These are phyloP conservation scores for Euleptes europaea DNA, from an alignment of 2,113 vertebrate species.

Conservation along the genomic window DNA sequence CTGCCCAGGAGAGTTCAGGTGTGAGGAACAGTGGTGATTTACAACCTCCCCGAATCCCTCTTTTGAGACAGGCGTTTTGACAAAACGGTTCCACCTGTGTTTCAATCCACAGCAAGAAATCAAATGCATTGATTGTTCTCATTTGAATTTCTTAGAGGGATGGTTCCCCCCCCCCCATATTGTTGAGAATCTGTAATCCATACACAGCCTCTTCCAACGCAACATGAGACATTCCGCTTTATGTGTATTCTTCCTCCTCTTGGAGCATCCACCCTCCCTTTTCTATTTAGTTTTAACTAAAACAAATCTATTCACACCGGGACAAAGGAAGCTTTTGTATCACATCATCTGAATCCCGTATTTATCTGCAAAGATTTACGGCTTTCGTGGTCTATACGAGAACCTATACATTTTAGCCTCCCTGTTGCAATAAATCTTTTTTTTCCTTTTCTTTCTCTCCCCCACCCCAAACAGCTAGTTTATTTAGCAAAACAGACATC, in stretches of 20 bases:
- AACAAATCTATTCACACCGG: conserved; percentile 65
- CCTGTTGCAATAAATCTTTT: conserved; percentile 46
- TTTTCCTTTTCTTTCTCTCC: conserved; percentile 9
- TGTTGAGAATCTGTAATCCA: conserved; percentile 37
- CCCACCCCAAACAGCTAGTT: conserved; percentile 37
- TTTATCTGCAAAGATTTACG: conserved; percentile 60
- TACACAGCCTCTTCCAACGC: conserved; percentile 18
- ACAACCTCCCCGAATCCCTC: conserved; percentile 30
- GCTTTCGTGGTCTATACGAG: conserved; percentile 54
- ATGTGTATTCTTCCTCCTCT: conserved; percentile 31
- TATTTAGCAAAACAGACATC: conserved; percentile 54
- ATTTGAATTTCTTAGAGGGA: not conserved
- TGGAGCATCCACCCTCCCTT: conserved; percentile 8
- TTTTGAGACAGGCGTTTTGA: conserved; percentile 30
- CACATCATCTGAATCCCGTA: conserved; percentile 46
- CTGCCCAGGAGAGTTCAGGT: conserved; percentile 48
- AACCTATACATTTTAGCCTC: conserved; percentile 54
- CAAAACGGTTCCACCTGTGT: conserved; percentile 31
- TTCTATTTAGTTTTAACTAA: conserved; percentile 60
- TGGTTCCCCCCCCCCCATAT: not conserved
- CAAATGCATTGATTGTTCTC: conserved; percentile 42
- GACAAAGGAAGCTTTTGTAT: conserved; percentile 65
- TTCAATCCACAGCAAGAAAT: conserved; percentile 47
- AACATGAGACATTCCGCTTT: conserved; percentile 39
- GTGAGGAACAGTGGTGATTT: conserved; percentile 36